Evolutionary conservation across 2,113 vertebrate genomes (phyloP).

Genomic region (Aythya baeri): DNA sequence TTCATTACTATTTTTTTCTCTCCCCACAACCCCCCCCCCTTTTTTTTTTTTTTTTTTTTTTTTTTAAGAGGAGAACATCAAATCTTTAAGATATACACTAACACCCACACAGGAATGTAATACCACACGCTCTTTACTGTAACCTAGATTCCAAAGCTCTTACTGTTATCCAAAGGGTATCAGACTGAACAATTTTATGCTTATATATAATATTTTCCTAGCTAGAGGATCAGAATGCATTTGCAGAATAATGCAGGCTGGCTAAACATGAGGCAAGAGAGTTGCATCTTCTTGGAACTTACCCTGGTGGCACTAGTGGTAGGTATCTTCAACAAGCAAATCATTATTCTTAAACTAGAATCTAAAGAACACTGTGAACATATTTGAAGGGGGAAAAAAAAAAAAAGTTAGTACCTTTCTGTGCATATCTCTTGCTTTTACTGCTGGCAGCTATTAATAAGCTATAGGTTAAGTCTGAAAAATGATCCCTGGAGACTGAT

Average conservation of each 20-base stretch:
- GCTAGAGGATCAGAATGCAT: background rate
- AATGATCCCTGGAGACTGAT: background rate
- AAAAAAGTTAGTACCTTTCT: conserved; percentile 13
- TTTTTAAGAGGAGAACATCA: background rate
- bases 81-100: conserved; percentile 36
- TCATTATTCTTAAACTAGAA: conserved; percentile 96
- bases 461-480: background rate
- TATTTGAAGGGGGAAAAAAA: background rate
- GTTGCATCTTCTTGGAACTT: conserved; percentile 59
- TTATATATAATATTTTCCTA: background rate
- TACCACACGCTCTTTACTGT: conserved; percentile 26
- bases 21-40: too few relatives aligned
- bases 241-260: background rate
- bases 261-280: background rate
- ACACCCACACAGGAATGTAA: conserved; percentile 5
- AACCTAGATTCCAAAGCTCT: conserved; percentile 53
- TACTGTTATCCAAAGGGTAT: background rate
- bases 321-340: conserved; percentile 97
- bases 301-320: conserved; percentile 94
- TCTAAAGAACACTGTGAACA: conserved; percentile 91
- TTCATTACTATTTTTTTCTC: background rate
- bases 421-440: background rate
- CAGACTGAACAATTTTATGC: background rate
- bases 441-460: background rate
- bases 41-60: too few relatives aligned